phyloP scores from a whole-genome alignment of 1,140 invertebrate genomes.

The Cepaea nemoralis region DNA sequence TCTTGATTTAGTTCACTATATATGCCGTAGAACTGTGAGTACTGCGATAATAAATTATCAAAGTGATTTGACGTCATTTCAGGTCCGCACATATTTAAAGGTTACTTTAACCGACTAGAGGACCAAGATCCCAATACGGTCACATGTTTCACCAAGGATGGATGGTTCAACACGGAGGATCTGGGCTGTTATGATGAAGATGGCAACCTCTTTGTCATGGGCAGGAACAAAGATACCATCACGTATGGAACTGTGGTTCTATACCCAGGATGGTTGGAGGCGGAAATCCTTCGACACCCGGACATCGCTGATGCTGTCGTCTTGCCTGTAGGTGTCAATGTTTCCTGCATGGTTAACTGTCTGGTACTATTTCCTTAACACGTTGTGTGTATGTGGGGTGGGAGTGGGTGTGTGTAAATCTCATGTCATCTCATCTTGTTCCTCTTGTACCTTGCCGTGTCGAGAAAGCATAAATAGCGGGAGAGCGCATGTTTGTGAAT shows the following conservation, averaged over 20 bases:
- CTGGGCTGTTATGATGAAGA: constrained; percentile 34
- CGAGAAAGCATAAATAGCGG: too few relatives aligned
- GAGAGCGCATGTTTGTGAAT: too few relatives aligned
- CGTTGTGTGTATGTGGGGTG: too few relatives aligned
- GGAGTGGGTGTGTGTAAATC: too few relatives aligned
- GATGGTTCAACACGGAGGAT: constrained; percentile 51
- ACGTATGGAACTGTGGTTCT: neutral
- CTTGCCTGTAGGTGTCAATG: neutral
- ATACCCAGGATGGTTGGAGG: constrained; percentile 1
- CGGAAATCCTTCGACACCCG: constrained; percentile 3
- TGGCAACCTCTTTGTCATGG: constrained; percentile 42
- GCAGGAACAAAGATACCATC: constrained; percentile 30
- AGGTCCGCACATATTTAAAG: constrained; percentile 1
- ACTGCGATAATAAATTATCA: too few relatives aligned
- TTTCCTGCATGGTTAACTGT: too few relatives aligned
- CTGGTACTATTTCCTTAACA: too few relatives aligned
- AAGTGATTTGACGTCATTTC: too few relatives aligned
- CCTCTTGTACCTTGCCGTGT: too few relatives aligned
- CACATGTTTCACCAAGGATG: constrained; percentile 29
- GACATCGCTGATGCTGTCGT: constrained; percentile 4
- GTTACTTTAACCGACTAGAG: constrained; percentile 6
- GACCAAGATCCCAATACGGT: constrained; percentile 17
- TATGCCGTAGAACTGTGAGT: too few relatives aligned
- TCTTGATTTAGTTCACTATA: too few relatives aligned
- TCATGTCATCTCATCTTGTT: too few relatives aligned